Conservation (phyloP, 64 coral and sea anemone species). For the Catalaphyllia jardinei region DNA sequence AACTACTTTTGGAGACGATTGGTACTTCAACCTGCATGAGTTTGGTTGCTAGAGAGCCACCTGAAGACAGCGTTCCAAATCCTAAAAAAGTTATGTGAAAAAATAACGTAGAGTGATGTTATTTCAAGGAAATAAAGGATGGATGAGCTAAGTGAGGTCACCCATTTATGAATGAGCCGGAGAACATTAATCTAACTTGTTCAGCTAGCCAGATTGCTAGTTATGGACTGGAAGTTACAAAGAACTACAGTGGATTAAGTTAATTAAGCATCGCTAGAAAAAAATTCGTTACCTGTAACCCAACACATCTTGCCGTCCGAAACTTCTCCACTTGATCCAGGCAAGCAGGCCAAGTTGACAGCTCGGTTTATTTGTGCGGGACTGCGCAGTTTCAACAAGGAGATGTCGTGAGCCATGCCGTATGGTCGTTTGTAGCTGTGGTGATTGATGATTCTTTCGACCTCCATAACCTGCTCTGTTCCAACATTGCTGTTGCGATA, state of each 20-base stretch:
- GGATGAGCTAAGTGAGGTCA: no score
- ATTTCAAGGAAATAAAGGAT: no score
- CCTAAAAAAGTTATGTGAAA: neutral
- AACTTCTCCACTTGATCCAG: neutral
- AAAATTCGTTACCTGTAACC: constrained; percentile 33
- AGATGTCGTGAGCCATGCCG: constrained; percentile 35
- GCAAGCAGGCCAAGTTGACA: constrained; percentile 42
- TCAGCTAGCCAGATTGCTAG: no score
- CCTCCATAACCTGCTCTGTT: constrained; percentile 31
- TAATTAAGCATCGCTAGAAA: no score
- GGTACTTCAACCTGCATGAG: constrained; percentile 50
- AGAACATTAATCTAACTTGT: no score
- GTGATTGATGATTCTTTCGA: constrained; percentile 39
- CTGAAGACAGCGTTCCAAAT: constrained; percentile 38
- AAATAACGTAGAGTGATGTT: neutral
- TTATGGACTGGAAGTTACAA: no score
- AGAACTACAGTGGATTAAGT: no score
- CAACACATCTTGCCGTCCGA: constrained; percentile 25
- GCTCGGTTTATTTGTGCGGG: constrained; percentile 35
- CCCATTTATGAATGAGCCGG: no score
- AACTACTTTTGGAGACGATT: neutral
- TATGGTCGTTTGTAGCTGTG: constrained; percentile 16
- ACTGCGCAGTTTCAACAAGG: constrained; percentile 18
- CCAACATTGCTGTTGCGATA: neutral
- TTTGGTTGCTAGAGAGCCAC: neutral